Evolutionary conservation across 2,888 invertebrate species (phyloP).

Genomic region (Nematopogon swammerdamellus): DNA sequence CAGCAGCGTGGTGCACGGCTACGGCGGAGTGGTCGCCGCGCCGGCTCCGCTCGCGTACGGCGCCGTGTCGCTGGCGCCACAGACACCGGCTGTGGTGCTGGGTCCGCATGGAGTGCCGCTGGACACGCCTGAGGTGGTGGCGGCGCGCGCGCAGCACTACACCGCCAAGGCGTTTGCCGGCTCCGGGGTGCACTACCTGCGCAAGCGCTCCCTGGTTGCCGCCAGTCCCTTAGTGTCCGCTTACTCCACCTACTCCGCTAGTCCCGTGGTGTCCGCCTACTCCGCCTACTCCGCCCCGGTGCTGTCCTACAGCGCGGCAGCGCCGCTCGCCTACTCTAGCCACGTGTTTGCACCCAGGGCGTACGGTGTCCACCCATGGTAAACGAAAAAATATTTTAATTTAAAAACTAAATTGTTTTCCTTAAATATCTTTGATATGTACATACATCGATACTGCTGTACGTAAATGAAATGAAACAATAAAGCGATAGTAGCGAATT

Average conservation of each 20-base stretch:
- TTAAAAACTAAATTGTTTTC: too few relatives aligned
- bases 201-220: constrained; percentile 22
- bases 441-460: too few relatives aligned
- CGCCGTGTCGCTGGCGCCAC: constrained; percentile 27
- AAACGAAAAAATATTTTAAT: constrained; percentile 28
- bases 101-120: constrained; percentile 44
- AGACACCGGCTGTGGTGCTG: constrained; percentile 41
- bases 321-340: constrained; percentile 18
- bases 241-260: constrained; percentile 15
- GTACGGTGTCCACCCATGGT: constrained; percentile 37
- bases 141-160: constrained; percentile 43
- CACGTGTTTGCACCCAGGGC: constrained; percentile 29
- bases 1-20: constrained; percentile 22
- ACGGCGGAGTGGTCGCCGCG: constrained; percentile 16
- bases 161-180: constrained; percentile 34
- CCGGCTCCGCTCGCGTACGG: constrained; percentile 17
- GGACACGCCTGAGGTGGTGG: constrained; percentile 48
- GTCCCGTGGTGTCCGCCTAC: constrained; percentile 10
- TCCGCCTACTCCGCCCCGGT: constrained; percentile 19
- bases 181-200: constrained; percentile 34
- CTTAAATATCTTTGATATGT: too few relatives aligned
- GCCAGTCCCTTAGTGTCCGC: constrained; percentile 17
- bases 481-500: too few relatives aligned
- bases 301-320: constrained; percentile 20
- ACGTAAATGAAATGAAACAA: too few relatives aligned